Evolutionary conservation across 35 echinoderm and acorn worm species (phyloP).

Genomic region (Chiridota heheva): DNA sequence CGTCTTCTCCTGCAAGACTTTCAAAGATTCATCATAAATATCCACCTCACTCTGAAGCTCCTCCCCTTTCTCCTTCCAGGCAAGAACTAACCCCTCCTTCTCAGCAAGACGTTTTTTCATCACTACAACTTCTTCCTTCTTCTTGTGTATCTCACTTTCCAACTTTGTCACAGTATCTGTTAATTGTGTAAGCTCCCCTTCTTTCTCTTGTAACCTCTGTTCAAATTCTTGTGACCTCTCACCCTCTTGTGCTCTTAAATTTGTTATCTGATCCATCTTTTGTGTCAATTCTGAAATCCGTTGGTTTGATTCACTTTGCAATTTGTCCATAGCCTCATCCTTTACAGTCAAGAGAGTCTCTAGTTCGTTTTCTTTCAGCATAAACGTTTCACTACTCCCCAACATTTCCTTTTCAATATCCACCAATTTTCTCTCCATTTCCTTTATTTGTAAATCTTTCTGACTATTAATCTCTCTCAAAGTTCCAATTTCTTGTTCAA

Average conservation of each 20-base stretch:
- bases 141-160: background rate
- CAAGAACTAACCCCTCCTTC: background rate
- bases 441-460: conserved; percentile 22
- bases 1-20: conserved; percentile 22
- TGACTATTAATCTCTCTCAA: conserved; percentile 12
- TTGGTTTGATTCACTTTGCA: background rate
- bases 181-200: no score
- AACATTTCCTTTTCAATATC: background rate
- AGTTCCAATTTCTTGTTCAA: conserved; percentile 55
- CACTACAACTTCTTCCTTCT: background rate
- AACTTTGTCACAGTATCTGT: conserved; percentile 28
- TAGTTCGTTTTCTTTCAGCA: conserved; percentile 10
- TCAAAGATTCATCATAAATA: conserved; percentile 53
- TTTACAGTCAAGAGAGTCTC: background rate
- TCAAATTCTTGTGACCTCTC: no score
- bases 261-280: no score
- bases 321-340: conserved; percentile 1
- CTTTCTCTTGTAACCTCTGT: no score
- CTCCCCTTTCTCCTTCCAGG: conserved; percentile 19
- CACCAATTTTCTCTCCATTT: conserved; percentile 22
- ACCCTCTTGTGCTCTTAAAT: no score
- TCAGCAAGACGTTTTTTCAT: background rate
- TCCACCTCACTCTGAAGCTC: conserved; percentile 47
- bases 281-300: background rate
- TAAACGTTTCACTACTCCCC: background rate